Conservation (phyloP, 2,797 vertebrate genomes). For the Thamnophis elegans region DNA sequence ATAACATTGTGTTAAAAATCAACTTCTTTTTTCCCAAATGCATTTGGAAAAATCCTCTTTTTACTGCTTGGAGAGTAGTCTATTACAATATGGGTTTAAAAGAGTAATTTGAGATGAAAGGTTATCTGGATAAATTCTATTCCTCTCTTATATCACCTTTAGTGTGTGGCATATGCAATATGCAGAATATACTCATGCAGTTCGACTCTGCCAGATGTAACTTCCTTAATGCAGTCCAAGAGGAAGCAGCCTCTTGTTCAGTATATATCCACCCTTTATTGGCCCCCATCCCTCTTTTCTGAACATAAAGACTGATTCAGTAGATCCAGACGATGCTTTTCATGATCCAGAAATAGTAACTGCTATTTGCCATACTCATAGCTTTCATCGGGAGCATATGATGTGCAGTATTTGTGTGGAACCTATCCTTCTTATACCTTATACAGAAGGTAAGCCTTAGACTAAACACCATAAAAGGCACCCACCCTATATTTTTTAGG, state of each 20-base stretch:
- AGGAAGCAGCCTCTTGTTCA: neutral
- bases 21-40: conserved; percentile 2
- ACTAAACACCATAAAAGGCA: neutral
- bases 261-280: neutral
- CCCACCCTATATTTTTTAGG: neutral
- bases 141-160: neutral
- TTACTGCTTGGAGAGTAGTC: neutral
- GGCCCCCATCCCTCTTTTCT: neutral
- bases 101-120: conserved; percentile 27
- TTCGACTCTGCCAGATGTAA: neutral
- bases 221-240: neutral
- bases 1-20: conserved; percentile 28
- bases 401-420: neutral
- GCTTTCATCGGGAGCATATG: neutral
- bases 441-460: neutral
- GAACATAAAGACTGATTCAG: neutral
- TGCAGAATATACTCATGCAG: neutral
- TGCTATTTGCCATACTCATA: neutral
- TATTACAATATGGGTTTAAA: conserved; percentile 40
- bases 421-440: neutral
- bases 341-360: neutral
- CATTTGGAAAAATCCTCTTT: neutral
- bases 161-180: neutral
- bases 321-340: neutral
- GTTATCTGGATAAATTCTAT: conserved; percentile 33